phyloP scores from a whole-genome alignment of 2,113 vertebrate genomes.

The Lycocorax pyrrhopterus region DNA sequence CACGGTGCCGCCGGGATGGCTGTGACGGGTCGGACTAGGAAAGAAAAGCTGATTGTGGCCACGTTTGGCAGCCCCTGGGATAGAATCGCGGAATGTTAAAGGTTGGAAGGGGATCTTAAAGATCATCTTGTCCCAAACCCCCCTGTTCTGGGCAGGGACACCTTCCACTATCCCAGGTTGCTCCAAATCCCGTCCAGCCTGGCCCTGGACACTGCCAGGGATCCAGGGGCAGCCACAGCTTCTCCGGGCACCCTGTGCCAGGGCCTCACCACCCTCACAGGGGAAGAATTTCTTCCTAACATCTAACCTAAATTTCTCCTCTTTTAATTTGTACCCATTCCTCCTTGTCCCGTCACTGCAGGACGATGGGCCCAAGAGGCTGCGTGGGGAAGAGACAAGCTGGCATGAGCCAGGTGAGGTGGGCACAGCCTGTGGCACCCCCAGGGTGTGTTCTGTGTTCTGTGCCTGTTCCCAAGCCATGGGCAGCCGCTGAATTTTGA shows the following conservation, averaged over 20 bases:
- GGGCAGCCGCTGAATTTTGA: rapidly evolving
- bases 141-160: background rate
- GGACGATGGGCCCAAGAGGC: background rate
- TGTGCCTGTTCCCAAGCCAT: rapidly evolving
- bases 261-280: rapidly evolving
- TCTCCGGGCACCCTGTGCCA: background rate
- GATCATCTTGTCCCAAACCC: rapidly evolving
- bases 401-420: rapidly evolving
- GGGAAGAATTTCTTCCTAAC: background rate
- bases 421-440: background rate
- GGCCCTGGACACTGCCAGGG: rapidly evolving
- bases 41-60: background rate
- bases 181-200: rapidly evolving
- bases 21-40: rapidly evolving
- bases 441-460: background rate
- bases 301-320: background rate
- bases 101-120: background rate
- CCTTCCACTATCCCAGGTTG: rapidly evolving
- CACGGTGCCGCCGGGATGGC: background rate
- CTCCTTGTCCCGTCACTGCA: background rate
- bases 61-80: background rate
- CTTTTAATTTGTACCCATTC: background rate
- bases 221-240: background rate
- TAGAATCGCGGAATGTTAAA: background rate
- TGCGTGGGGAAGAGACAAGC: background rate